These are phyloP conservation scores for Campaea margaritaria DNA, from an alignment of 2,888 invertebrate genomes.

Conservation along the genomic window DNA sequence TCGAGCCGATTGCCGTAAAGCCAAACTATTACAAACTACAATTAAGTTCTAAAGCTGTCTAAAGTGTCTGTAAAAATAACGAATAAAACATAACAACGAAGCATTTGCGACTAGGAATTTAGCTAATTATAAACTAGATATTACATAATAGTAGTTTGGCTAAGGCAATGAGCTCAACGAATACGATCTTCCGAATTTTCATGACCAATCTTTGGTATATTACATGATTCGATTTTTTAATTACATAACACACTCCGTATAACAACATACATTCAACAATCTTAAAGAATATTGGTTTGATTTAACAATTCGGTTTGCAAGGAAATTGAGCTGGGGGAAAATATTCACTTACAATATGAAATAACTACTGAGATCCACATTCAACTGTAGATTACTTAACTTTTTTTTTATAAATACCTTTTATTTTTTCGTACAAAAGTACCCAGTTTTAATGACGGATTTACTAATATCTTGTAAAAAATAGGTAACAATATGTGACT, in stretches of 20 bases:
- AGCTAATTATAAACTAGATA: constrained; percentile 11
- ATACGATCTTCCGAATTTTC: constrained; percentile 9
- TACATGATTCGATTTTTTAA: constrained; percentile 26
- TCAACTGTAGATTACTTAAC: constrained; percentile 81
- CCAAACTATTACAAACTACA: constrained; percentile 20
- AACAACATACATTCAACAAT: constrained; percentile 60
- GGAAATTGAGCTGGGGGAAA: constrained; percentile 70
- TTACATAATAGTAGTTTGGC: constrained; percentile 30
- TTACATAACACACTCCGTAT: constrained; percentile 23
- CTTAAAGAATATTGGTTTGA: constrained; percentile 75
- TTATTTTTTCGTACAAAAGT: background rate
- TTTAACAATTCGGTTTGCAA: constrained; percentile 48
- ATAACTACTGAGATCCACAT: constrained; percentile 82
- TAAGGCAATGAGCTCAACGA: constrained; percentile 16
- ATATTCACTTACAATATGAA: constrained; percentile 69
- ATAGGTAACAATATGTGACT: too few relatives aligned
- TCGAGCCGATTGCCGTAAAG: constrained; percentile 14
- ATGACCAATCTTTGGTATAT: constrained; percentile 39
- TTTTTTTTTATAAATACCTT: constrained; percentile 34
- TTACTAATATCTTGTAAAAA: too few relatives aligned
- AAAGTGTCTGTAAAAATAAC: constrained; percentile 12
- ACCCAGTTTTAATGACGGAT: background rate
- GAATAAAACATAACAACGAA: constrained; percentile 10
- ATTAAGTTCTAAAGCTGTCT: constrained; percentile 18
- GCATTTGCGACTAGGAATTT: constrained; percentile 15